Evolutionary conservation across 64 coral and sea anemone species (phyloP).

Genomic region (Dendrophyllia cribrosa): DNA sequence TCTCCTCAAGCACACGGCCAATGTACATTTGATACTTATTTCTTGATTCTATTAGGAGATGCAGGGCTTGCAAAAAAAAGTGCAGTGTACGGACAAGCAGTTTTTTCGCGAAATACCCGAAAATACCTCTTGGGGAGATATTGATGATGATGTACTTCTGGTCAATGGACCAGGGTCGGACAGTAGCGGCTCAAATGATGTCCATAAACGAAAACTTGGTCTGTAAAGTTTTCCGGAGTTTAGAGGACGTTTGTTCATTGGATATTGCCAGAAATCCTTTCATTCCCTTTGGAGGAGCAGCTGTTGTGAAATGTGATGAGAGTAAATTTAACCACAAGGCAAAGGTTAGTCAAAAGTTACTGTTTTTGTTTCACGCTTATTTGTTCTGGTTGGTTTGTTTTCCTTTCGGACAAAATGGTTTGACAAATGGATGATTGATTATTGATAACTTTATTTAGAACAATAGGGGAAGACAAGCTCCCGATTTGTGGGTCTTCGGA

Average conservation of each 20-base stretch:
- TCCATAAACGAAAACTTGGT: background rate
- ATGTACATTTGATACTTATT: no score
- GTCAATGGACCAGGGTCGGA: background rate
- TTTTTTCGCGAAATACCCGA: conserved; percentile 1
- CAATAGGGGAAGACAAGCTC: conserved; percentile 41
- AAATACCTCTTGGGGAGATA: background rate
- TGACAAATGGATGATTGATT: background rate
- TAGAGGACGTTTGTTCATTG: conserved; percentile 23
- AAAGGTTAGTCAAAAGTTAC: conserved; percentile 16
- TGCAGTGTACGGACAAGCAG: conserved; percentile 4
- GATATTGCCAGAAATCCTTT: conserved; percentile 23
- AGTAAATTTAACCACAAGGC: conserved; percentile 55
- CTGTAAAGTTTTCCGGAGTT: background rate
- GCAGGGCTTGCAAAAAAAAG: conserved; percentile 12
- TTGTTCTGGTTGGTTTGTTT: background rate
- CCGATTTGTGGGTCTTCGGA: conserved; percentile 53
- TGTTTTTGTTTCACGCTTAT: background rate
- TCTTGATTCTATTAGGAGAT: conserved; percentile 3
- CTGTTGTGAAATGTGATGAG: conserved; percentile 10
- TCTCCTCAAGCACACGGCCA: background rate
- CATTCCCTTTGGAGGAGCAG: conserved; percentile 14
- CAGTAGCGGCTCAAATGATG: background rate
- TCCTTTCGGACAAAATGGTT: background rate
- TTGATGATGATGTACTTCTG: conserved; percentile 21
- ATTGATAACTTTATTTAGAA: conserved; percentile 14